Evolutionary conservation across 2,113 vertebrate species (phyloP).

Genomic region (Limnothrissa miodon): DNA sequence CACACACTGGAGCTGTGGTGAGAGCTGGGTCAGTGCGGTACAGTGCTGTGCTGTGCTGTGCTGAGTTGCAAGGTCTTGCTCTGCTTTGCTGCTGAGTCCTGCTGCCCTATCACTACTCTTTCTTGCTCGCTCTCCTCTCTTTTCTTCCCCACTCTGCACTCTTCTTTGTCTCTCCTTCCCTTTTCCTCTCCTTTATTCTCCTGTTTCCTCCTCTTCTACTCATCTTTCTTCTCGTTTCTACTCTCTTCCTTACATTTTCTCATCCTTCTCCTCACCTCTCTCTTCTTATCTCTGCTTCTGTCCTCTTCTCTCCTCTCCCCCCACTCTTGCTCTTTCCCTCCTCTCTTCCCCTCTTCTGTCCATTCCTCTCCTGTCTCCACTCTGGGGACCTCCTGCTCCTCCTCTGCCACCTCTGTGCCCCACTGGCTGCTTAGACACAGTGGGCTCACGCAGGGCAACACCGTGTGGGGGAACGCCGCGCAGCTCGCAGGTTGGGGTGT

Average conservation of each 20-base stretch:
- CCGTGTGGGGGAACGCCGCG: background rate
- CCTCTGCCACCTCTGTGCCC: background rate
- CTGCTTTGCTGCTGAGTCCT: background rate
- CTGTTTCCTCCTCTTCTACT: slow-evolving; percentile 8
- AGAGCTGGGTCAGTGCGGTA: background rate
- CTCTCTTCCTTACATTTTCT: background rate
- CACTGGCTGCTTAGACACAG: background rate
- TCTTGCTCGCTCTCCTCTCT: background rate
- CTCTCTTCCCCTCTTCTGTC: slow-evolving; percentile 9
- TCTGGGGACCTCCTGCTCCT: background rate
- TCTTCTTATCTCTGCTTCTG: slow-evolving; percentile 7
- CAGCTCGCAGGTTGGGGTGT: background rate
- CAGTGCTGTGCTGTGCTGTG: background rate
- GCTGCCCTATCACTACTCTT: too few species aligned
- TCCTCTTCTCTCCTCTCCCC: slow-evolving; percentile 25
- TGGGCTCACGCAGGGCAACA: background rate
- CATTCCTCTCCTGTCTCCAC: background rate
- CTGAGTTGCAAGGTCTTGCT: background rate
- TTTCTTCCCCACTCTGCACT: background rate
- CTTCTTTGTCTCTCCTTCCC: background rate
- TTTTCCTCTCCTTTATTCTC: background rate
- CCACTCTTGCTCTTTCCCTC: slow-evolving; percentile 13
- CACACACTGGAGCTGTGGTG: slow-evolving; percentile 1
- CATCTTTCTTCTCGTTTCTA: slow-evolving; percentile 17
- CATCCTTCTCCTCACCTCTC: background rate